A percentile compares a stretch with the other conserved stretches of the same genome.
These are phyloP conservation scores for Myotis planiceps DNA, from an alignment of 2,797 vertebrate genomes.

Conservation along the genomic window DNA sequence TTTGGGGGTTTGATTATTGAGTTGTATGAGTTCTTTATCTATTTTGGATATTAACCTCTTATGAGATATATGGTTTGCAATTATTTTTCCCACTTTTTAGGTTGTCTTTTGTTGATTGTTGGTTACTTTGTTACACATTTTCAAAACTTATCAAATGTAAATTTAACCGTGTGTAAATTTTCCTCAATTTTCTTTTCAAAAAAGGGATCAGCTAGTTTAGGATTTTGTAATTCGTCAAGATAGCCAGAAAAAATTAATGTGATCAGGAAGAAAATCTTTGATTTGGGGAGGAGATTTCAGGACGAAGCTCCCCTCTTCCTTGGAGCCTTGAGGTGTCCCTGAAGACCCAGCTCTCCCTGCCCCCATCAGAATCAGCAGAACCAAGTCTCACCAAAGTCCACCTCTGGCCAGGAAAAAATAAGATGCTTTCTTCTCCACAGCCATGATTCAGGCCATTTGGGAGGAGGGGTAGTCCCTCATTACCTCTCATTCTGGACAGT, in stretches of 20 bases:
- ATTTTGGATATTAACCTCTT: not conserved
- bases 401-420: not conserved
- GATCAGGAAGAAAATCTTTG: not conserved
- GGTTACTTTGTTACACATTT: not conserved
- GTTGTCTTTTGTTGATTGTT: not conserved
- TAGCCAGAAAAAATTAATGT: not conserved
- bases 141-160: not conserved
- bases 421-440: not conserved
- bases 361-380: not conserved
- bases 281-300: not conserved
- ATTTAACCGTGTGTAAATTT: not conserved
- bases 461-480: not conserved
- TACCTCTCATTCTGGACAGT: not conserved
- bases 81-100: not conserved
- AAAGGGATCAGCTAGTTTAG: not conserved
- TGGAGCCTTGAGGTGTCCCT: not conserved
- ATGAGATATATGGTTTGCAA: not conserved
- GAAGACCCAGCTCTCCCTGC: not conserved
- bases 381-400: not conserved
- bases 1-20: not conserved
- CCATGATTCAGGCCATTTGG: not conserved
- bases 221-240: not conserved
- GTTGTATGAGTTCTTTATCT: not conserved
- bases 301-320: not conserved
- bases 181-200: not conserved